phyloP scores from a whole-genome alignment of 2,888 invertebrate genomes.

The Keiferia lycopersicella region DNA sequence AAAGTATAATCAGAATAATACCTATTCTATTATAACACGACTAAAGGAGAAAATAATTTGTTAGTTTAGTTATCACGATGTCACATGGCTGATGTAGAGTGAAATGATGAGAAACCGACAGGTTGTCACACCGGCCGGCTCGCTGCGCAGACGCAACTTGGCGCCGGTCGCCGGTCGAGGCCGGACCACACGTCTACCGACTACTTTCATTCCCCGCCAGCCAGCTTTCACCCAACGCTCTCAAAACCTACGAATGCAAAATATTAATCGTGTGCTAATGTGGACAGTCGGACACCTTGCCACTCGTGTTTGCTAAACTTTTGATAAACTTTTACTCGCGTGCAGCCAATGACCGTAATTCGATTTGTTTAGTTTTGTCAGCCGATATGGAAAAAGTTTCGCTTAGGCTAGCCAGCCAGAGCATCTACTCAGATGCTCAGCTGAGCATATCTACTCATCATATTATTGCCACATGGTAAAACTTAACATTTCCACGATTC shows the following conservation, averaged over 20 bases:
- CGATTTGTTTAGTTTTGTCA: neutral
- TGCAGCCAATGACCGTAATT: constrained; percentile 11
- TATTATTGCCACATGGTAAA: too few species aligned
- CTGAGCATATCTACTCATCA: too few species aligned
- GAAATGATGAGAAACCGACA: constrained; percentile 69
- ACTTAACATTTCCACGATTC: too few species aligned
- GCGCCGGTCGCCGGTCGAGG: constrained; percentile 9
- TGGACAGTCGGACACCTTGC: constrained; percentile 34
- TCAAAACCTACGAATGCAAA: constrained; percentile 69
- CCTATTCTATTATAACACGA: too few species aligned
- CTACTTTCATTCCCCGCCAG: constrained; percentile 80
- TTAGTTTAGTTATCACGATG: neutral
- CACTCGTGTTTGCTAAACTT: constrained; percentile 27
- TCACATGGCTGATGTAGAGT: constrained; percentile 33
- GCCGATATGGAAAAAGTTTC: neutral
- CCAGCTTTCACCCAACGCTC: constrained; percentile 74
- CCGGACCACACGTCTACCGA: constrained; percentile 66
- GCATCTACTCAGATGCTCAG: too few species aligned
- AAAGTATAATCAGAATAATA: neutral
- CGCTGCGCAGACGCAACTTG: constrained; percentile 24
- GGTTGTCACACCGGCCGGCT: constrained; percentile 51
- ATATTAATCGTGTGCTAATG: constrained; percentile 55
- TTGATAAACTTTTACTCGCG: constrained; percentile 15
- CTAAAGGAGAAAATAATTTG: too few species aligned
- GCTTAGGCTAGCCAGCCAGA: neutral